Percentiles rank a stretch among this genome's conserved stretches.
Evolutionary conservation across 2,797 vertebrate genomes (phyloP).

Genomic region (Myotis findleyi): DNA sequence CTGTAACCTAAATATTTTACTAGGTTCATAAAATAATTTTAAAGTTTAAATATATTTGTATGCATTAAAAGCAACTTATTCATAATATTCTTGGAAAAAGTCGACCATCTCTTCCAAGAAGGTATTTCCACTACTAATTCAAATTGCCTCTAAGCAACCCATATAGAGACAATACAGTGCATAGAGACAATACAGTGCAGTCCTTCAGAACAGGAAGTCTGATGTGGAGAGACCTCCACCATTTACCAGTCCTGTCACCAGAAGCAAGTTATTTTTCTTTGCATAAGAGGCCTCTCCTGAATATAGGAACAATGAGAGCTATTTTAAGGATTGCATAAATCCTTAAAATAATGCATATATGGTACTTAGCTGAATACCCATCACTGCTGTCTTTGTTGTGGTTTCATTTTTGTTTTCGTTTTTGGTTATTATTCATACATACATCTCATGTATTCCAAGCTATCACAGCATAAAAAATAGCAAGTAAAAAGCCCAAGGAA

Average conservation of each 20-base stretch:
- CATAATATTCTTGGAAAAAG: conserved; percentile 21
- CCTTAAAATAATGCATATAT: not conserved
- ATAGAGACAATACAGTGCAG: not conserved
- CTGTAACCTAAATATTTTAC: conserved; percentile 19
- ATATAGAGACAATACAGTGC: not conserved
- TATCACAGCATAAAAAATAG: not conserved
- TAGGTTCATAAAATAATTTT: conserved; percentile 41
- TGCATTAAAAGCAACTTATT: conserved; percentile 37
- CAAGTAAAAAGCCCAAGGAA: conserved; percentile 35
- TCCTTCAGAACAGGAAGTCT: not conserved
- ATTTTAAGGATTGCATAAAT: not conserved
- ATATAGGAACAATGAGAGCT: conserved; percentile 10
- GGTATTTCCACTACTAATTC: conserved; percentile 43
- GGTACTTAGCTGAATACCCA: not conserved
- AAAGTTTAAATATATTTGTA: conserved; percentile 1
- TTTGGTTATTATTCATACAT: not conserved
- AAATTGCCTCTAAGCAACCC: not conserved
- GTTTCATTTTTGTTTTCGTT: not conserved
- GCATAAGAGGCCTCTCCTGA: not conserved
- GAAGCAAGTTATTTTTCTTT: conserved; percentile 44
- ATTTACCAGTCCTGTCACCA: not conserved
- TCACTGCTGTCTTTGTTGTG: not conserved
- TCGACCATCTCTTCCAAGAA: conserved; percentile 38
- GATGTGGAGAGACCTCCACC: not conserved
- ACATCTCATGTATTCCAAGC: not conserved